Conservation (phyloP, 1,140 invertebrate species). For the Papilio polytes region DNA sequence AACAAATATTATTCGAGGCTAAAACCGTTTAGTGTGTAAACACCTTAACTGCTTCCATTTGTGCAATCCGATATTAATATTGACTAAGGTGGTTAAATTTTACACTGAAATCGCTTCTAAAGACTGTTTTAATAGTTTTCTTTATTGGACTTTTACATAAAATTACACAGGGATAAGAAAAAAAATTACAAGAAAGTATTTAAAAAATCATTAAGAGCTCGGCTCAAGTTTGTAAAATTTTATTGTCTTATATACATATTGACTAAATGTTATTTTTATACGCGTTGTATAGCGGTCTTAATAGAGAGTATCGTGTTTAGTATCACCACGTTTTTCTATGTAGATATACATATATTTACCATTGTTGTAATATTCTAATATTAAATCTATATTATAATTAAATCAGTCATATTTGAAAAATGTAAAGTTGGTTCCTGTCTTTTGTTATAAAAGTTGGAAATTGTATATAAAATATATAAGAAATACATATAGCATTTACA, state of each 20-base stretch:
- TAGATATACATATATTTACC: background rate
- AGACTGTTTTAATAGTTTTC: conserved; percentile 5
- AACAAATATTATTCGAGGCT: too few species aligned
- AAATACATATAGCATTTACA: background rate
- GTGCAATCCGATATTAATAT: background rate
- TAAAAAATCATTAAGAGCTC: background rate
- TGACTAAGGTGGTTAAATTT: background rate
- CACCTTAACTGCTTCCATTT: too few species aligned
- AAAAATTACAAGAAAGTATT: background rate
- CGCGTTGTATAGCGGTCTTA: background rate
- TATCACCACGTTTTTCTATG: background rate
- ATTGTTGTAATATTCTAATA: conserved; percentile 11
- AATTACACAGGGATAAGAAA: background rate
- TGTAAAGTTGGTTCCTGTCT: background rate
- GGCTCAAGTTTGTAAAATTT: background rate
- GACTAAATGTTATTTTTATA: conserved; percentile 1
- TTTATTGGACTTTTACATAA: background rate
- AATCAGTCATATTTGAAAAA: conserved; percentile 4
- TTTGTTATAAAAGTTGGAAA: background rate
- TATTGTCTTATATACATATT: background rate
- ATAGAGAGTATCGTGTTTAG: background rate
- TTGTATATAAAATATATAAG: background rate
- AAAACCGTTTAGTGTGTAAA: too few species aligned
- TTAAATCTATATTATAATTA: background rate
- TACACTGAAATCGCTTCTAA: background rate